A percentile compares a stretch with the other conserved stretches of the same genome.
Conservation (phyloP, 1,140 invertebrate species). For the Euura saliciscinereae region DNA sequence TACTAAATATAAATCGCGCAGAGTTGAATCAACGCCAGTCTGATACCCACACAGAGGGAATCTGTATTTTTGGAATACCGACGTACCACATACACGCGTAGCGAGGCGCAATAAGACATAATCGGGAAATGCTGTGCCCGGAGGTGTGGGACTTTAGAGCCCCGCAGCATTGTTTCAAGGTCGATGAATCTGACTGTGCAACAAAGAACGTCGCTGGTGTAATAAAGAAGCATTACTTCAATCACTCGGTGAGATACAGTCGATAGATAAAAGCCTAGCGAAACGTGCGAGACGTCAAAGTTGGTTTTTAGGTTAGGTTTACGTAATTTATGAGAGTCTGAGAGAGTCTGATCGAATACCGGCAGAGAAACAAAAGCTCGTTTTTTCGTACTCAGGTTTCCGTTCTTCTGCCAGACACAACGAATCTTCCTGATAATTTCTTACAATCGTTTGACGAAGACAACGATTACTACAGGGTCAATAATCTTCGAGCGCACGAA, state of each 20-base stretch:
- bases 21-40: too few species aligned
- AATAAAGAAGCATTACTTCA: slow-evolving; percentile 57
- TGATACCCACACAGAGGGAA: not conserved
- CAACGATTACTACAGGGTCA: slow-evolving; percentile 64
- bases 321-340: slow-evolving; percentile 39
- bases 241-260: slow-evolving; percentile 57
- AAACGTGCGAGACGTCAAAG: slow-evolving; percentile 4
- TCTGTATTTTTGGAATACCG: not conserved
- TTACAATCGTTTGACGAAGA: slow-evolving; percentile 51
- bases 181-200: slow-evolving; percentile 34
- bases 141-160: slow-evolving; percentile 62
- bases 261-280: not conserved
- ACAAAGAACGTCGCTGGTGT: slow-evolving; percentile 28
- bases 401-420: slow-evolving; percentile 59
- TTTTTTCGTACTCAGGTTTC: slow-evolving; percentile 56
- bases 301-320: slow-evolving; percentile 35
- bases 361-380: too few species aligned
- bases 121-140: slow-evolving; percentile 61
- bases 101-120: not conserved
- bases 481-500: slow-evolving; percentile 50
- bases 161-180: slow-evolving; percentile 46
- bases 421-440: slow-evolving; percentile 50
- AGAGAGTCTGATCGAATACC: too few species aligned
- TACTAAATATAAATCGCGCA: too few species aligned
- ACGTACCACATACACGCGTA: too few species aligned